Conservation (phyloP, 2,113 vertebrate species). For the Acrocephalus arundinaceus region DNA sequence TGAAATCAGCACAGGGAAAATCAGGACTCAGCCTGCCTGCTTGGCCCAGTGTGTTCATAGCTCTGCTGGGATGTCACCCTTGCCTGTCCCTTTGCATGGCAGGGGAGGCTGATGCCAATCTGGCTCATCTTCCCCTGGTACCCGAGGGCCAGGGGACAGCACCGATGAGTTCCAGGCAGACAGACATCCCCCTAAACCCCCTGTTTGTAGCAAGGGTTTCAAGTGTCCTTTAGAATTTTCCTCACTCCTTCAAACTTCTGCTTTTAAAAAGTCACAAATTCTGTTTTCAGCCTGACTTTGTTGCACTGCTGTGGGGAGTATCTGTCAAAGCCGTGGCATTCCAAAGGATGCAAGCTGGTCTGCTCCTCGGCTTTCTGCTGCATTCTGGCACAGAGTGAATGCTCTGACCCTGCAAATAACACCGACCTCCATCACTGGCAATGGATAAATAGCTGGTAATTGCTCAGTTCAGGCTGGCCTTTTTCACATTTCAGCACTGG, state of each 20-base stretch:
- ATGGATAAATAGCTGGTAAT: not conserved
- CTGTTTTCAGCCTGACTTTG: not conserved
- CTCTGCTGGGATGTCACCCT: not conserved
- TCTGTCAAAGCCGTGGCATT: not conserved
- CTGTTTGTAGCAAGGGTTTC: not conserved
- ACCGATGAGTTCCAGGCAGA: fast-evolving
- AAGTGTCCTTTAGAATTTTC: not conserved
- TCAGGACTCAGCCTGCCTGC: not conserved
- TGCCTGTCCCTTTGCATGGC: not conserved
- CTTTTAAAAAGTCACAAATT: not conserved
- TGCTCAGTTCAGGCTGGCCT: not conserved
- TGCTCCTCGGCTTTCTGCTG: not conserved
- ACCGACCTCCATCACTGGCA: not conserved
- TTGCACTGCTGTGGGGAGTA: not conserved
- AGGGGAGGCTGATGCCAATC: not conserved
- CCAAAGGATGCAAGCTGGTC: not conserved
- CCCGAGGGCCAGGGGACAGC: not conserved
- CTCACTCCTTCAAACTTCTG: fast-evolving
- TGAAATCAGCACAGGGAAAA: not conserved
- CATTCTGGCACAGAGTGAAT: not conserved
- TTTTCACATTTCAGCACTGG: not conserved
- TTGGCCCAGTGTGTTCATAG: fast-evolving
- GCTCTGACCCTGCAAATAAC: not conserved
- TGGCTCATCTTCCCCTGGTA: not conserved
- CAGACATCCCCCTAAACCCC: not conserved